Base-by-base conservation (phyloP, 2,888 invertebrate genomes). In the Agrotis segetum region DNA sequence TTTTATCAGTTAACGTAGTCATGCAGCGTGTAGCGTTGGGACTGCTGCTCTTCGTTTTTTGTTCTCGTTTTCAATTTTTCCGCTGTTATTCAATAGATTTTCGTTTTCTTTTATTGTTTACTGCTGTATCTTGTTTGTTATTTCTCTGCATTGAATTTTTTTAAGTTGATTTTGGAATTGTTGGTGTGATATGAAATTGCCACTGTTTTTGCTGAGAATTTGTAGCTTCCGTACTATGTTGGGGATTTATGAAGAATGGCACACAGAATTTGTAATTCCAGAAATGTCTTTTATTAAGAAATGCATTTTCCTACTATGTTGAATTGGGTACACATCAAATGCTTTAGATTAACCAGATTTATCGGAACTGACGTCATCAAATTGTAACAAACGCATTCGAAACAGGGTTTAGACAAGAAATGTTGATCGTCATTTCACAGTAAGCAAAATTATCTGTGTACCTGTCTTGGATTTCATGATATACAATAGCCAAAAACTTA, bases 1-100 rank as follows among this genome's bases (percentile, higher is more conserved):
- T 68, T 55, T 19, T 13, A 40, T 29, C 62, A 62, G 64, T 63
- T 80, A 75, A 52, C 50, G 44, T 47, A 80, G 80, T 70, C 50
- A 64, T 61, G 56, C 64, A 58, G 56, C 47, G 44, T 60, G 50
- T 62, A 34, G 56, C 75, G 13, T 11, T 34, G 74, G 61, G 52
- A 52, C 49, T 58, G 47, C 58, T 40, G 24, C 21, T 29, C 11
- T 19, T 52, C 19, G 21, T 19, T 68, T 63, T 67, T 34, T 47
- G 16, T 3, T 46, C 53, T 40, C 29, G 65, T 74, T 65, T 56
- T 64, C 53, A 69, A 52, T 55, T 59, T 65, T 70, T 50, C 50
- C 49, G 53, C 56, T 53, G 64, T 49, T 74, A 62, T 77, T 68
- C 61, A 65, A 77, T 40, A 67, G 13, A 40, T 65, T 58, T n/a